Evolutionary conservation across 2,113 vertebrate genomes (phyloP).

Genomic region (Phylloscopus trochilus): DNA sequence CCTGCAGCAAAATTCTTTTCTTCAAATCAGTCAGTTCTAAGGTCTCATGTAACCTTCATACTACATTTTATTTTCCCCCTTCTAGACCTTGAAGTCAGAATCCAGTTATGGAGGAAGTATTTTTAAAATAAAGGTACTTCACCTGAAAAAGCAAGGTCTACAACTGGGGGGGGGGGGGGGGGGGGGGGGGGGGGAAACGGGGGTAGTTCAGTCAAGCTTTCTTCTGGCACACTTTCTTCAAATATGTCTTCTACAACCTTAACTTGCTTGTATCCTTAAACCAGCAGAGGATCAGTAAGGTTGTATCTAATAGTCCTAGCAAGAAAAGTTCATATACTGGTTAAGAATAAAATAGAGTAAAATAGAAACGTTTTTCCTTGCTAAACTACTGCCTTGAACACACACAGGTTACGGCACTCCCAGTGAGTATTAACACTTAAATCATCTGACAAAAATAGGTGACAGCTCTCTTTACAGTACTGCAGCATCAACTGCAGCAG

Average conservation of each 20-base stretch:
- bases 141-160: neutral
- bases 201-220: neutral
- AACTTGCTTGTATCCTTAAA: neutral
- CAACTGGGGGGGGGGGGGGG: rapidly evolving
- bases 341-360: neutral
- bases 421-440: neutral
- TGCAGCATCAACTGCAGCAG: neutral
- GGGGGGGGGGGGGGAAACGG: rapidly evolving
- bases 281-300: neutral
- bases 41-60: neutral
- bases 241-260: neutral
- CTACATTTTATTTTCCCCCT: neutral
- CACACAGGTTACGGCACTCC: neutral
- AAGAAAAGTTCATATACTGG: neutral
- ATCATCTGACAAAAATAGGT: neutral
- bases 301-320: neutral
- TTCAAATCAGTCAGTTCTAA: neutral
- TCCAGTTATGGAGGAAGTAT: neutral
- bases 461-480: neutral
- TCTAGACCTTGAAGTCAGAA: neutral
- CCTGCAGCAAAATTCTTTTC: neutral
- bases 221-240: neutral
- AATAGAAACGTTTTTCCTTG: neutral
- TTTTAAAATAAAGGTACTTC: neutral
- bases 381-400: neutral